A percentile compares a stretch with the other conserved stretches of the same genome.
Conservation (phyloP, 1,140 invertebrate species). For the Neomicropteryx cornuta region DNA sequence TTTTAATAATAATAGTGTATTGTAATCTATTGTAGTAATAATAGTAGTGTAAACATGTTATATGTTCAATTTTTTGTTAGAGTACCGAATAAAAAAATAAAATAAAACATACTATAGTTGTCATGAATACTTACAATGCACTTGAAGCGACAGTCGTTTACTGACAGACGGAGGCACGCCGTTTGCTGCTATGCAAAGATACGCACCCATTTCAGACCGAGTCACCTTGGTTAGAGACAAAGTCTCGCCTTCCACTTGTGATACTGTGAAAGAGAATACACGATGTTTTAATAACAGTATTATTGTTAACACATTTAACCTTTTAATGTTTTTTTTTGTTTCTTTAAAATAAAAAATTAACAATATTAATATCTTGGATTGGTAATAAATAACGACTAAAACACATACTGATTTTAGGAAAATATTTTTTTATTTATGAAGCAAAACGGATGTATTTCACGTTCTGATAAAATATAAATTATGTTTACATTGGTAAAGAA, state of each 20-base stretch:
- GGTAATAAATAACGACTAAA: no score
- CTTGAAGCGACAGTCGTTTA: constrained; percentile 69
- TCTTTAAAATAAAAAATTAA: constrained; percentile 2
- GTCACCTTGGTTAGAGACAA: constrained; percentile 68
- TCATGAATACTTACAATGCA: constrained; percentile 65
- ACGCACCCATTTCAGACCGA: constrained; percentile 76
- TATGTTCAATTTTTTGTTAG: no score
- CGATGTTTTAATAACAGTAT: no score
- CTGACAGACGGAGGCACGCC: constrained; percentile 70
- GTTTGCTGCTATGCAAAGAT: constrained; percentile 70
- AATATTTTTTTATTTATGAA: no score
- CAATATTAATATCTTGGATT: background rate
- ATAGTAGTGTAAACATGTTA: no score
- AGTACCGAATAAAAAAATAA: background rate
- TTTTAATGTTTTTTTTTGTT: background rate
- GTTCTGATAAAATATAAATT: no score
- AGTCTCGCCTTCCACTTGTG: constrained; percentile 61
- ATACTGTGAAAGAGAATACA: constrained; percentile 42
- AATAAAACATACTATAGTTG: background rate
- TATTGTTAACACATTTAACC: no score
- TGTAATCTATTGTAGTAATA: no score
- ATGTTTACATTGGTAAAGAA: no score
- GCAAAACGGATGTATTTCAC: no score
- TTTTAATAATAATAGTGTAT: background rate
- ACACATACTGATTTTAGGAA: no score